Percentiles rank a stretch among this genome's conserved stretches.
phyloP scores from a whole-genome alignment of 2,888 invertebrate species.

The Dolomedes plantarius region DNA sequence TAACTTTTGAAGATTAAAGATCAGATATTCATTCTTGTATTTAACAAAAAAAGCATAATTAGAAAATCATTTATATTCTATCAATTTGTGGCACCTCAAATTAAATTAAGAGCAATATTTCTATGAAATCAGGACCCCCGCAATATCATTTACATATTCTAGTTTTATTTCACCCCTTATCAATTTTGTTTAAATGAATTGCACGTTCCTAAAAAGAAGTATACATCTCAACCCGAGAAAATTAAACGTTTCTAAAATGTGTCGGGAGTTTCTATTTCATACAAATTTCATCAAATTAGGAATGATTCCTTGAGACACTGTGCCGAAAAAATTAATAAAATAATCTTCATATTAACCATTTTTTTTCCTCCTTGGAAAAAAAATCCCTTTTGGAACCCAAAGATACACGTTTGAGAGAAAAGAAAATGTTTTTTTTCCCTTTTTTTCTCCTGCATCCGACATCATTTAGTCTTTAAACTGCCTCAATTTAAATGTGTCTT shows the following conservation, averaged over 20 bases:
- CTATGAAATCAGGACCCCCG: too few species aligned
- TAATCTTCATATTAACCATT: conserved; percentile 51
- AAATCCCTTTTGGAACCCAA: not conserved
- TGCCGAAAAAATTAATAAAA: conserved; percentile 67
- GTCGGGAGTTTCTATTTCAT: conserved; percentile 49
- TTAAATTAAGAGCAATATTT: too few species aligned
- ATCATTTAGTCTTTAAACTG: conserved; percentile 70
- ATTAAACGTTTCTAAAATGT: conserved; percentile 20
- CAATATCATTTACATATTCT: too few species aligned
- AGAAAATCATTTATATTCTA: too few species aligned
- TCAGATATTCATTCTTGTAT: too few species aligned
- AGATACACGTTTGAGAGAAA: conserved; percentile 30
- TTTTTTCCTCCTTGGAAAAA: conserved; percentile 20
- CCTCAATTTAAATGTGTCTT: conserved; percentile 71
- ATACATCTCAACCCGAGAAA: not conserved
- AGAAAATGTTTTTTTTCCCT: conserved; percentile 19
- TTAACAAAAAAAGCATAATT: too few species aligned
- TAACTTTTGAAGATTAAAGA: too few species aligned
- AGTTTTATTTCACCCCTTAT: too few species aligned
- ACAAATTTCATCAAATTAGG: conserved; percentile 55
- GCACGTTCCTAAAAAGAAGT: too few species aligned
- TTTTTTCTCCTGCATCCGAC: conserved; percentile 29
- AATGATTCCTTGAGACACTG: conserved; percentile 58
- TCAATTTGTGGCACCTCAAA: too few species aligned
- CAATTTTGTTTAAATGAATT: too few species aligned